These are phyloP conservation scores for Macrosoma leucophasiata DNA, from an alignment of 2,888 invertebrate species.

Conservation along the genomic window DNA sequence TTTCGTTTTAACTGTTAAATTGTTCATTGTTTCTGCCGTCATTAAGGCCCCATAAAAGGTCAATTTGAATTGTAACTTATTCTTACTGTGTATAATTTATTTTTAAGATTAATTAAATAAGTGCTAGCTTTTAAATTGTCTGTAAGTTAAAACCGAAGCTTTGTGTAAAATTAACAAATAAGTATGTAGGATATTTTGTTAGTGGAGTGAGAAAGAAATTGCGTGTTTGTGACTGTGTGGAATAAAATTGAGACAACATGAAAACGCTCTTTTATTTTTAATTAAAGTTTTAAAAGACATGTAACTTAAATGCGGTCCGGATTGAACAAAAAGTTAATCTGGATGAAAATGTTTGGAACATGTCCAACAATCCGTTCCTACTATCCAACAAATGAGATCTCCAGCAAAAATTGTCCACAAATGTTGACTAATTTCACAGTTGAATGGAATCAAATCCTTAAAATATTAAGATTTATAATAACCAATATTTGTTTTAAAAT, in stretches of 20 bases:
- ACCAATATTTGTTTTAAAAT: background rate
- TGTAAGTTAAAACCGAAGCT: constrained; percentile 74
- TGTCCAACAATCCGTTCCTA: constrained; percentile 52
- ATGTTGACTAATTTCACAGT: constrained; percentile 5
- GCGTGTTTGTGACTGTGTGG: constrained; percentile 53
- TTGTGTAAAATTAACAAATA: constrained; percentile 77
- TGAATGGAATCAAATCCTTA: background rate
- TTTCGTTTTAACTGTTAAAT: constrained; percentile 62
- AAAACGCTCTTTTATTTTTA: constrained; percentile 32
- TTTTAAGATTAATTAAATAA: constrained; percentile 27
- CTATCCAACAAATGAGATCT: constrained; percentile 37
- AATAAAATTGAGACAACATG: constrained; percentile 43
- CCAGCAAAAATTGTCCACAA: constrained; percentile 27
- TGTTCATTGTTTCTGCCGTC: constrained; percentile 57
- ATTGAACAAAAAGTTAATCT: constrained; percentile 34
- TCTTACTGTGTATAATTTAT: constrained; percentile 16
- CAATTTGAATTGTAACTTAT: constrained; percentile 7
- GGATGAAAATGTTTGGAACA: constrained; percentile 42
- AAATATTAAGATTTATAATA: background rate
- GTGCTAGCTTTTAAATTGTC: constrained; percentile 34
- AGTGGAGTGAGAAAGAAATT: constrained; percentile 52
- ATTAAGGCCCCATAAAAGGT: constrained; percentile 54
- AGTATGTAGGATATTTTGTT: constrained; percentile 41
- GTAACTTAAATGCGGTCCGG: constrained; percentile 27
- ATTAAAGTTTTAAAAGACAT: constrained; percentile 16